Percentiles rank a stretch among this genome's conserved stretches.
phyloP scores from a whole-genome alignment of 2,797 vertebrate genomes.

The Oryzias dopingdopingensis region DNA sequence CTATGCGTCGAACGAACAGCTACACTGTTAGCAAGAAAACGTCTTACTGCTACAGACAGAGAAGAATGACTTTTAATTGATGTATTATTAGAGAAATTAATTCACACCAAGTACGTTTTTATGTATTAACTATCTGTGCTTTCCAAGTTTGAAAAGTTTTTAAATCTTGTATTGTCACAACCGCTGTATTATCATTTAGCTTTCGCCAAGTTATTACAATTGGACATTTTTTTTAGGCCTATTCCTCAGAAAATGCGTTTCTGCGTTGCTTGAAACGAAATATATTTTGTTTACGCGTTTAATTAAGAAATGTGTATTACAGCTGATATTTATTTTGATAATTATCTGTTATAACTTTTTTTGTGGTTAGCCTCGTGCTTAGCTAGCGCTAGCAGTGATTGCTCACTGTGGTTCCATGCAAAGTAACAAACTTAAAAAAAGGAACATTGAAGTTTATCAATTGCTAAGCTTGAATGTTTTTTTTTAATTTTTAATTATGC shows the following conservation, averaged over 20 bases:
- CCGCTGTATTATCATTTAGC: conserved; percentile 4
- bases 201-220: neutral
- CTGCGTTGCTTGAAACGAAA: too few species aligned
- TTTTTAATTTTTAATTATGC: neutral
- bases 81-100: neutral
- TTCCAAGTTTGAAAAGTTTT: fast-evolving
- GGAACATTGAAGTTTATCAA: neutral
- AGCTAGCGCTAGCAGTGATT: too few species aligned
- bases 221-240: neutral
- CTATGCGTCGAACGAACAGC: neutral
- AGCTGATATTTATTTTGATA: too few species aligned
- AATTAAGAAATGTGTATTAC: too few species aligned
- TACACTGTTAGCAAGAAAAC: neutral
- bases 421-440: too few species aligned
- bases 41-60: neutral
- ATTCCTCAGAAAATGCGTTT: neutral
- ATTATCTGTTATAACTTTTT: too few species aligned
- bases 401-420: too few species aligned
- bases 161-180: neutral
- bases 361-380: too few species aligned
- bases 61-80: neutral
- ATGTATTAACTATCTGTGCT: fast-evolving
- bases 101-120: conserved; percentile 11
- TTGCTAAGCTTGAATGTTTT: neutral
- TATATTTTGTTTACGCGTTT: too few species aligned